Evolutionary conservation across 2,113 vertebrate species (phyloP).

Genomic region (Callocephalon fimbriatum): DNA sequence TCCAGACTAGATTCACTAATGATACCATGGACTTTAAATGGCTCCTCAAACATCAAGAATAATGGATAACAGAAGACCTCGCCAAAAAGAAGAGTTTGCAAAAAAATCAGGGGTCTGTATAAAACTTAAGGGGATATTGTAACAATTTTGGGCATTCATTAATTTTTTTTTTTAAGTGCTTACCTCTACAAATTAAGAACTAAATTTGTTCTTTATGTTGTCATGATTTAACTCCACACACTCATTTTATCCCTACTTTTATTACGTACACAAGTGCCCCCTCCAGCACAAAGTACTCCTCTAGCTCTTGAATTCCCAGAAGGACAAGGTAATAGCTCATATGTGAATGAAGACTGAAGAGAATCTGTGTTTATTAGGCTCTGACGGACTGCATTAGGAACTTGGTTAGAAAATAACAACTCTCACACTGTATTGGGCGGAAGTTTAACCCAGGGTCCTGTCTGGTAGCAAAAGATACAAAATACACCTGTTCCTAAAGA

Average conservation of each 20-base stretch:
- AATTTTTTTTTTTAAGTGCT: background rate
- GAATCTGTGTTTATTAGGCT: background rate
- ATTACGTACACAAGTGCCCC: fast-evolving
- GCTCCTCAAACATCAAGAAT: background rate
- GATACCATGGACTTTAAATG: background rate
- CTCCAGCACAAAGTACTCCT: background rate
- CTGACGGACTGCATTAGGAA: background rate
- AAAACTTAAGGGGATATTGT: background rate
- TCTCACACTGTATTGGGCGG: background rate
- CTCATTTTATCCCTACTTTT: background rate
- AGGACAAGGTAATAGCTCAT: background rate
- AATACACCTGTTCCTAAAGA: background rate
- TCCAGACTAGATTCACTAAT: background rate
- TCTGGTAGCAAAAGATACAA: background rate
- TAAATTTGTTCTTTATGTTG: background rate
- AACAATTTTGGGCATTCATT: background rate
- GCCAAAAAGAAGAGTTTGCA: background rate
- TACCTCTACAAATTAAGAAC: background rate
- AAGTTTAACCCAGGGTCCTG: background rate
- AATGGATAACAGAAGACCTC: background rate
- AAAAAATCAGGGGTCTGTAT: background rate
- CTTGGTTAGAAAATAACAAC: background rate
- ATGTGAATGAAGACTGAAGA: background rate
- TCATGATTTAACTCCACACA: background rate
- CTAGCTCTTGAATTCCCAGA: background rate